Conservation (phyloP, 2,113 vertebrate species). For the Nannobrachium achirus region DNA sequence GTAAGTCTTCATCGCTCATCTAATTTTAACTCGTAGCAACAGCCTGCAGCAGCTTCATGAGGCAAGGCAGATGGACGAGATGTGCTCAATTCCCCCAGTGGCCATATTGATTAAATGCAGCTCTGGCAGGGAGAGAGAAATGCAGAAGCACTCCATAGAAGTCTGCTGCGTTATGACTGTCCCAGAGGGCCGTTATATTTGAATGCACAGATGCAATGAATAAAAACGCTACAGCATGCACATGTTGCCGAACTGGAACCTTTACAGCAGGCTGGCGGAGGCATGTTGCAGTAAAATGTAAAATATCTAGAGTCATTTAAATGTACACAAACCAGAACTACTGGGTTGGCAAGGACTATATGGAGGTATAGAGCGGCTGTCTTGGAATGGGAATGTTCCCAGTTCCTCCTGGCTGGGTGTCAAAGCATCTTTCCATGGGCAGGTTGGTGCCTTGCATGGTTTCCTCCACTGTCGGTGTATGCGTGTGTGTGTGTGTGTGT, state of each 20-base stretch:
- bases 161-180: background rate
- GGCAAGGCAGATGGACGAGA: conserved; percentile 63
- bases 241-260: background rate
- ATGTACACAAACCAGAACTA: background rate
- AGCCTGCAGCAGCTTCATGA: conserved; percentile 60
- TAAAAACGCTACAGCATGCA: conserved; percentile 14
- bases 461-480: too few relatives aligned
- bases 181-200: conserved; percentile 11
- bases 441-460: too few relatives aligned
- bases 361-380: too few relatives aligned
- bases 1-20: conserved; percentile 23
- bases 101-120: conserved; percentile 64
- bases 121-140: conserved; percentile 23
- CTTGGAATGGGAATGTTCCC: too few relatives aligned
- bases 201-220: background rate
- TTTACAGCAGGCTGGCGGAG: background rate
- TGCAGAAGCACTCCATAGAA: conserved; percentile 13
- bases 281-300: conserved; percentile 57
- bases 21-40: conserved; percentile 62
- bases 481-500: too few relatives aligned
- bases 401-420: too few relatives aligned
- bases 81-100: conserved; percentile 46
- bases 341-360: too few relatives aligned
- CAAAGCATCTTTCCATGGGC: too few relatives aligned
- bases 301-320: conserved; percentile 29